Conservation (phyloP, 2,113 vertebrate species). For the Pituophis catenifer region DNA sequence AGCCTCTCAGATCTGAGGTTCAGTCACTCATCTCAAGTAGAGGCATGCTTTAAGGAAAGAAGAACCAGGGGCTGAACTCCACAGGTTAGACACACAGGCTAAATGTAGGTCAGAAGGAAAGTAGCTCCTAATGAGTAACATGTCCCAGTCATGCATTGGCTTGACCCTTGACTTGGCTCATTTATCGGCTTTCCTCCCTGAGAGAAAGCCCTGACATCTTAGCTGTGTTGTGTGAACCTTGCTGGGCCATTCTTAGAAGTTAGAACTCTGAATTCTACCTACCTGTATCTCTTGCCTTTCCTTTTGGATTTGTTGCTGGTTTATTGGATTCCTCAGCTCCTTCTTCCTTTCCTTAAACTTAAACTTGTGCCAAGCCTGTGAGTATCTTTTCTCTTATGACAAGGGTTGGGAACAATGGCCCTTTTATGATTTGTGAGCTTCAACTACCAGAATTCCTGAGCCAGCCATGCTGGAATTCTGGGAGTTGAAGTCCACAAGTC, state of each 20-base stretch:
- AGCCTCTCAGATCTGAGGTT: not conserved
- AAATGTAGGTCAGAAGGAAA: not conserved
- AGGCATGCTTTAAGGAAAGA: not conserved
- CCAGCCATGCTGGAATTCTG: too few species aligned
- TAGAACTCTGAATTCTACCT: not conserved
- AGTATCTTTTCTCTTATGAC: not conserved
- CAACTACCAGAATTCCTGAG: not conserved
- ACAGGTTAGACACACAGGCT: not conserved
- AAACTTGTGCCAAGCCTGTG: not conserved
- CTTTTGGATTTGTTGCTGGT: not conserved
- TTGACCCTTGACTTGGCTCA: not conserved
- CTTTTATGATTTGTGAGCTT: not conserved
- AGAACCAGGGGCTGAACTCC: not conserved
- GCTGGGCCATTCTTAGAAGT: not conserved
- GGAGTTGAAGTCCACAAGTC: too few species aligned
- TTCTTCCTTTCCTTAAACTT: not conserved
- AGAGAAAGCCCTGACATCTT: not conserved
- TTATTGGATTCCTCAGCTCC: not conserved
- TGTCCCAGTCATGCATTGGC: not conserved
- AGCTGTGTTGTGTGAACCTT: not conserved
- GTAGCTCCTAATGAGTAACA: not conserved
- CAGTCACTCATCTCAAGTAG: not conserved
- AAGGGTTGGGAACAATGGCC: not conserved
- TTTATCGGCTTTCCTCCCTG: not conserved
- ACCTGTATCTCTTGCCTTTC: not conserved